These are phyloP conservation scores for Cantharis rustica DNA, from an alignment of 2,888 invertebrate genomes.

Conservation along the genomic window DNA sequence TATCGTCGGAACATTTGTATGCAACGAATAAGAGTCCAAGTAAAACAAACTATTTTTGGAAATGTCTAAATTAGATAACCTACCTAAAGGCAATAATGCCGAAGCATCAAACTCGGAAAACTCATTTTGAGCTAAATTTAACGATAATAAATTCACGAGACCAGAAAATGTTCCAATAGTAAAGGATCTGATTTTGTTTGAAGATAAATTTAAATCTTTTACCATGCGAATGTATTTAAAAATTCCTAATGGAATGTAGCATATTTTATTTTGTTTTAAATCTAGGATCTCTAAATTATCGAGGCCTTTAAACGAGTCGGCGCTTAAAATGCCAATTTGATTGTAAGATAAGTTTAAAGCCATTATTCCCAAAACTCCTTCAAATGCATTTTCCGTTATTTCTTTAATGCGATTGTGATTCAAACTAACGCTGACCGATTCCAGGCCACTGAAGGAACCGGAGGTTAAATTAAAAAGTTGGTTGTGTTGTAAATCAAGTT, in stretches of 20 bases:
- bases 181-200: conserved; percentile 46
- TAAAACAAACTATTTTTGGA: conserved; percentile 47
- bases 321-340: conserved; percentile 41
- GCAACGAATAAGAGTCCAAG: conserved; percentile 44
- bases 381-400: conserved; percentile 42
- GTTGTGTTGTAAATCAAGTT: conserved; percentile 48
- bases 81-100: conserved; percentile 42
- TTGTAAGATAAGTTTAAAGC: conserved; percentile 48
- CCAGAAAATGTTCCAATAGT: conserved; percentile 48
- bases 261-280: conserved; percentile 45
- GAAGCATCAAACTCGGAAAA: conserved; percentile 43
- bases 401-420: conserved; percentile 43
- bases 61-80: conserved; percentile 46
- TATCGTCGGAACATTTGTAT: conserved; percentile 43
- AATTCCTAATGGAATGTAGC: conserved; percentile 47
- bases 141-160: conserved; percentile 39
- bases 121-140: conserved; percentile 47
- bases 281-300: conserved; percentile 45
- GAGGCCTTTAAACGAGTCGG: conserved; percentile 43
- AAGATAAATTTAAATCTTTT: conserved; percentile 44
- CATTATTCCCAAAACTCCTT: conserved; percentile 42
- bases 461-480: conserved; percentile 38
- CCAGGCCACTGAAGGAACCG: conserved; percentile 44
- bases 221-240: conserved; percentile 43
- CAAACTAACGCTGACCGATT: conserved; percentile 43